Evolutionary conservation across 2,113 vertebrate genomes (phyloP), one percentile per base, ranked within the genome.

Genomic region (Mesoclemmys tuberculata): DNA sequence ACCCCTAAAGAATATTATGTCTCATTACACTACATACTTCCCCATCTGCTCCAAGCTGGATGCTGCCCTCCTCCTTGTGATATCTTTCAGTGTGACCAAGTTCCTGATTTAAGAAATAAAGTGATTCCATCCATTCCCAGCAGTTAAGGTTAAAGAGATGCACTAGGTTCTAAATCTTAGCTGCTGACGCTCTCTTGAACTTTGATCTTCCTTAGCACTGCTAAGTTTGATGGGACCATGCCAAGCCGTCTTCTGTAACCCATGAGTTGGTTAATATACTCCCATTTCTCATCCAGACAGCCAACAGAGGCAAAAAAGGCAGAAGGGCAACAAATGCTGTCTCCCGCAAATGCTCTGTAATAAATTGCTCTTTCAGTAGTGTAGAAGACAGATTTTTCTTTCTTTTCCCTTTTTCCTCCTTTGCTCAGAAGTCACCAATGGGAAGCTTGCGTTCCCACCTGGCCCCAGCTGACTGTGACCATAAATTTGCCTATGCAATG

Each of bases 291-390:
- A 99, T 99, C 98, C 98, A 98, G 98, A 99, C 99, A 99, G 98
- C 98, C 98, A 97, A 97, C 97, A 98, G 97, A 98, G 98, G 98
- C 88, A 96, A 90, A 97, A 96, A 98, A 98, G 98, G 98, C 98
- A 99, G 98, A 98, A 98, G 98, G 98, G 98, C 98, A 99, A 98
- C 99, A 98, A 99, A 98, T 97, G 98, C 98, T 99, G 98, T 99
- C 99, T 99, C 98, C 98, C 98, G 97, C 97, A 98, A 99, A 98
- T 98, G 98, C 98, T 98, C 90, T 80, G 98, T 99, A 99, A 99
- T 99, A 99, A 99, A 99, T 99, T 99, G 99, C 98, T 98, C 99
- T 98, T 99, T 99, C 99, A 98, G 98, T 97, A 97, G 97, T 94
- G 97, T 97, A 96, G 97, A 98, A 99, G 99, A 99, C 98, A 99